Evolutionary conservation across 2,113 vertebrate species (phyloP), one percentile per base, ranked within the genome.

Genomic region (Sapajus apella): DNA sequence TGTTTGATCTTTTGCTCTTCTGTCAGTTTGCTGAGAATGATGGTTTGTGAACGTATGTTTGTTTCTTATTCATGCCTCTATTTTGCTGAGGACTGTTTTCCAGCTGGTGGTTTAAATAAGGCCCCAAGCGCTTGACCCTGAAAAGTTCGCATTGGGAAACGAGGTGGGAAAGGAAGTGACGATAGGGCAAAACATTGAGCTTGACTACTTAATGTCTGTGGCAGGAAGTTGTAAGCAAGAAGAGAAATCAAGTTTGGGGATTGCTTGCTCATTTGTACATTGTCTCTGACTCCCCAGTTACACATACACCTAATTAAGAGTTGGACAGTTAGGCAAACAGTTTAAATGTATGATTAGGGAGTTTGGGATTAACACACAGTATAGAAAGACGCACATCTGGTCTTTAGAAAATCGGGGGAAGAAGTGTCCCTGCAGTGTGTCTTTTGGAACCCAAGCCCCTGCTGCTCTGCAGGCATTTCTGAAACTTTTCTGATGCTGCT

Each of bases 281-380:
- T 14, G 12, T 66, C 92, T 92, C 61, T 0, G 2, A 17, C 75
- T 97, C 72, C 95, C 80, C 92, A 90, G 0, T 95, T 92, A 90
- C 84, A 92, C 35, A 92, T 80, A 92, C 35, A 96, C 70, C 87
- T 96, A 92, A 96, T 96, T 91, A 97, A 97, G 95, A 96, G 45
- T 8, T 25, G 83, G 95, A 72, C 55, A 43, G 32, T 87, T 90
- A 95, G 85, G 84, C 81, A 61, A 94, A 92, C 43, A 68, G 87
- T 90, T 85, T 72, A 85, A 96, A 61, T 79, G 82, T 73, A n/a
- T 61, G 79, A 77, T 64, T 45, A 88, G 84, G 92, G 87, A 70
- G 14, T 40, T 30, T 50, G 92, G 66, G 92, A 85, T 75, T 68
- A 68, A 58, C 18, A 14, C 8, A 1, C 4, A 40, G 13, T 27